Evolutionary conservation across 2,888 invertebrate species (phyloP).

Genomic region (Hydropsyche betteni): DNA sequence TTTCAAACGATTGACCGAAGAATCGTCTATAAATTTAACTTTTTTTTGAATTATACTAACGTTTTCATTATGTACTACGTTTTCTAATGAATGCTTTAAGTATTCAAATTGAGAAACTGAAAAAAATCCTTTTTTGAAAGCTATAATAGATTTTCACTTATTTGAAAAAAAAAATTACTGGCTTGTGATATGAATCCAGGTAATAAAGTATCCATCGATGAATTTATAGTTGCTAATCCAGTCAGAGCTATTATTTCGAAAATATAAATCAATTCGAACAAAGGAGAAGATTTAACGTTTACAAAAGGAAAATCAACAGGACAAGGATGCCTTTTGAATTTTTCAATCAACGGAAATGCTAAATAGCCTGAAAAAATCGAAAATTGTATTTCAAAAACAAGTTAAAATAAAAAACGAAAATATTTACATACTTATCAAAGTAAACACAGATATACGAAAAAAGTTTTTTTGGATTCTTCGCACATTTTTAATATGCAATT

Average conservation of each 20-base stretch:
- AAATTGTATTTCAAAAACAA: not conserved
- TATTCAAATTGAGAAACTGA: slow-evolving; percentile 48
- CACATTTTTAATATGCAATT: slow-evolving; percentile 7
- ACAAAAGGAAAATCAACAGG: slow-evolving; percentile 37
- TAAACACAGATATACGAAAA: slow-evolving; percentile 41
- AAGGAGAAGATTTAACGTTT: slow-evolving; percentile 32
- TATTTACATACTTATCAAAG: slow-evolving; percentile 39
- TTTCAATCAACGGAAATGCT: slow-evolving; percentile 41
- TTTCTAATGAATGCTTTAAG: slow-evolving; percentile 37
- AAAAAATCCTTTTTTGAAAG: not conserved
- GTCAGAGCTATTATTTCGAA: slow-evolving; percentile 36
- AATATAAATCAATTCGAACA: slow-evolving; percentile 42
- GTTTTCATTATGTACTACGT: not conserved
- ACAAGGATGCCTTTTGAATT: slow-evolving; percentile 33
- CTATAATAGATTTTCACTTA: not conserved
- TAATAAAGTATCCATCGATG: slow-evolving; percentile 44
- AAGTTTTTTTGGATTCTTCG: slow-evolving; percentile 28
- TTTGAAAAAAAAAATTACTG: slow-evolving; percentile 37
- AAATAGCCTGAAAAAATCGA: slow-evolving; percentile 35
- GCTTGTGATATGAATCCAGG: slow-evolving; percentile 46
- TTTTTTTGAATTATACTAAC: not conserved
- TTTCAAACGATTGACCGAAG: slow-evolving; percentile 19
- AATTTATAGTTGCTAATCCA: slow-evolving; percentile 39
- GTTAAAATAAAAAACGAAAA: not conserved
- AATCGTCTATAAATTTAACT: not conserved